phyloP scores from a whole-genome alignment of 2,888 invertebrate species.

The Oligia fasciuncula region DNA sequence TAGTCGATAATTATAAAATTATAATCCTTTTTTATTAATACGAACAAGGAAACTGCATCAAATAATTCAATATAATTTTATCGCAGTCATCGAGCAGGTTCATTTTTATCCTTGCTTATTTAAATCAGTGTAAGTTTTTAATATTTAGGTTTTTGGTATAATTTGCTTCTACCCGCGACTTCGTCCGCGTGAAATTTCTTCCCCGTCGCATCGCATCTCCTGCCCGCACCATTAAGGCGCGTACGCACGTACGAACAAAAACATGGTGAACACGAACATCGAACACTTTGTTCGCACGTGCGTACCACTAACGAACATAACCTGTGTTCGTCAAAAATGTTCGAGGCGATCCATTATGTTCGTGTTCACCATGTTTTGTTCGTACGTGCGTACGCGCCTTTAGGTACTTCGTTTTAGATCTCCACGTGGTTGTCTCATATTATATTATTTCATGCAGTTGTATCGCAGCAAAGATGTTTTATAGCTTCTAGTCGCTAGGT shows the following conservation, averaged over 20 bases:
- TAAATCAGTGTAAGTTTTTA: not conserved
- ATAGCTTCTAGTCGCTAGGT: too few species aligned
- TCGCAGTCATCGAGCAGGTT: too few species aligned
- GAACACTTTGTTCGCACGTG: too few species aligned
- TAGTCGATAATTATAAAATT: not conserved
- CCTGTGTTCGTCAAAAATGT: too few species aligned
- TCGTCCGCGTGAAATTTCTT: not conserved
- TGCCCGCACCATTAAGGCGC: not conserved
- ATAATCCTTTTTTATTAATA: not conserved
- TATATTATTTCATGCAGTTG: not conserved
- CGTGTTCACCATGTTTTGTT: too few species aligned
- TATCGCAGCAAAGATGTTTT: not conserved
- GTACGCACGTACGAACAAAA: too few species aligned
- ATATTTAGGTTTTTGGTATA: not conserved
- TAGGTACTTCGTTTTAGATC: not conserved
- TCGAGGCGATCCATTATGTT: too few species aligned
- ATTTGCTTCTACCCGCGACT: not conserved
- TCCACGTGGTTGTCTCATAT: not conserved
- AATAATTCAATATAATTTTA: not conserved
- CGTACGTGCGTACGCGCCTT: too few species aligned
- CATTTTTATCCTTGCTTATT: not conserved
- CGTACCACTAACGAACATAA: too few species aligned
- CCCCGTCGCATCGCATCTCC: not conserved
- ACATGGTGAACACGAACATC: too few species aligned
- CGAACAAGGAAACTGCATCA: not conserved